phyloP scores from a whole-genome alignment of 2,797 vertebrate genomes.

The Euthynnus affinis region DNA sequence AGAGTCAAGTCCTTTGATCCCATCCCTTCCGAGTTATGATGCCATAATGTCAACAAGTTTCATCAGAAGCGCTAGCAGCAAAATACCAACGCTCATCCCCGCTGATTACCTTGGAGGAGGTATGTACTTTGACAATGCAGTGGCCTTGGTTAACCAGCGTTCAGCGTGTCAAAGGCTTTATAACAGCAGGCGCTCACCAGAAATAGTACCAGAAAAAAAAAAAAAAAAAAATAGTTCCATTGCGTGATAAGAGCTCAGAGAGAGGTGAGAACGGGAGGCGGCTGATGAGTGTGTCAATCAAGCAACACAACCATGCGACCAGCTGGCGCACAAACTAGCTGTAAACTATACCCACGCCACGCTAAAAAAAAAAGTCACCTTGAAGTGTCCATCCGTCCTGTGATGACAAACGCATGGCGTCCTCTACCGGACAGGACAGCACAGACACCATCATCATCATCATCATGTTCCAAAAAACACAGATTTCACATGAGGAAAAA shows the following conservation, averaged over 20 bases:
- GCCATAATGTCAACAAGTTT: too few relatives aligned
- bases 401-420: conserved; percentile 84
- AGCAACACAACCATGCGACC: conserved; percentile 71
- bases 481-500: background rate
- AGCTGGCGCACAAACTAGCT: conserved; percentile 46
- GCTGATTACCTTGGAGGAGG: background rate
- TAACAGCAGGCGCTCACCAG: background rate
- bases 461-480: conserved; percentile 20
- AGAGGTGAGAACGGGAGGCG: background rate
- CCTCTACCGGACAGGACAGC: conserved; percentile 75
- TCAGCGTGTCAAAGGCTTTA: background rate
- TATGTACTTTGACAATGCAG: background rate
- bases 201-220: background rate
- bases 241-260: conserved; percentile 15
- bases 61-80: background rate
- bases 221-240: too few relatives aligned
- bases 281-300: conserved; percentile 23
- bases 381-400: conserved; percentile 48
- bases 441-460: conserved; percentile 64
- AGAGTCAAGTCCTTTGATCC: too few relatives aligned
- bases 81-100: background rate
- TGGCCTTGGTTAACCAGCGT: background rate
- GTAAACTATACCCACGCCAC: conserved; percentile 23
- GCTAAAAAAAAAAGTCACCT: too few relatives aligned
- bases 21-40: background rate